Percentiles rank a stretch among this genome's conserved stretches.
Evolutionary conservation across 2,888 invertebrate species (phyloP).

Genomic region (Mylabris sibirica): DNA sequence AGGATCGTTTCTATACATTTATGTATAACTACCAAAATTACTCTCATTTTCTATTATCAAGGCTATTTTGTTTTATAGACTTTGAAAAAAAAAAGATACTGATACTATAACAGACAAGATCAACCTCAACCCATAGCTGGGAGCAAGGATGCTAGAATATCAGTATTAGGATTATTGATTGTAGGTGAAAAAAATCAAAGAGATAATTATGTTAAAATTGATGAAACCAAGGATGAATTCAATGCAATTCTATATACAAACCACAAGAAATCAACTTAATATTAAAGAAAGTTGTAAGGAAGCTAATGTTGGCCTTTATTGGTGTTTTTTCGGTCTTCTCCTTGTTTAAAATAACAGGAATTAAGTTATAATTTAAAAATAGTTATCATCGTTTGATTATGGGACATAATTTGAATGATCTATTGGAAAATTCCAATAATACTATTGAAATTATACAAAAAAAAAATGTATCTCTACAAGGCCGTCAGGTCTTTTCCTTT

Average conservation of each 20-base stretch:
- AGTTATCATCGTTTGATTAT: no score
- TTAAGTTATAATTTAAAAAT: neutral
- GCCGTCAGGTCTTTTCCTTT: constrained; percentile 30
- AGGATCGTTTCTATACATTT: no score
- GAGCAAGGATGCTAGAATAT: neutral
- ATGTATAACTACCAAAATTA: neutral
- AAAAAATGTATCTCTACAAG: constrained; percentile 23
- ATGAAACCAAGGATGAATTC: neutral
- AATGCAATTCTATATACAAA: no score
- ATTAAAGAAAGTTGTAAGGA: no score
- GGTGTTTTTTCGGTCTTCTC: no score
- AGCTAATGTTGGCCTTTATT: no score
- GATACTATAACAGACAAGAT: neutral
- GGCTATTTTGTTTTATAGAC: no score
- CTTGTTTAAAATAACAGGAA: neutral
- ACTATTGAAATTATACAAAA: neutral
- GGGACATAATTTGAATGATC: neutral
- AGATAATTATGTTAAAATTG: neutral
- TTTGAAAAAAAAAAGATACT: neutral
- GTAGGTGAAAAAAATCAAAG: neutral
- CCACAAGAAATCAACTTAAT: no score
- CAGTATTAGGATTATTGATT: neutral
- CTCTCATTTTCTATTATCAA: neutral
- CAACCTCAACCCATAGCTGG: constrained; percentile 6
- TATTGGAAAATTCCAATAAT: constrained; percentile 3